These are phyloP conservation scores for Cichlasoma orientale DNA, from an alignment of 2,797 vertebrate species.

Conservation along the genomic window DNA sequence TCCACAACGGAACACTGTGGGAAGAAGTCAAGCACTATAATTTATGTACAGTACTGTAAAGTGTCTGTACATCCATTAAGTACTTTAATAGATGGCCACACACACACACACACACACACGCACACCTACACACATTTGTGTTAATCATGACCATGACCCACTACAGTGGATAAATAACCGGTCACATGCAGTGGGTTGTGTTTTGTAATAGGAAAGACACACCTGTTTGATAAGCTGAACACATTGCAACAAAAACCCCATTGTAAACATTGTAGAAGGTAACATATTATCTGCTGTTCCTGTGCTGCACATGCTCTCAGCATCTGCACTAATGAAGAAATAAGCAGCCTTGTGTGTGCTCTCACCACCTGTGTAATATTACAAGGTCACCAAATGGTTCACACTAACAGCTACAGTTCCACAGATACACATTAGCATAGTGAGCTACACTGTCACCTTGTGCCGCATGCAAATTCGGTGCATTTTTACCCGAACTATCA, in stretches of 20 bases:
- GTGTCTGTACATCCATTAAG: neutral
- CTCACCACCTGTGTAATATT: neutral
- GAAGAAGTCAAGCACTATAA: slow-evolving; percentile 14
- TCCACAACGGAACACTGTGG: slow-evolving; percentile 5
- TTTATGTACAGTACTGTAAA: slow-evolving; percentile 3
- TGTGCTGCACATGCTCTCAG: neutral
- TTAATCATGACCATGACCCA: slow-evolving; percentile 21
- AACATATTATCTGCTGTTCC: neutral
- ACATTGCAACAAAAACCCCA: neutral
- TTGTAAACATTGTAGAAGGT: neutral
- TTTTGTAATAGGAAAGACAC: neutral
- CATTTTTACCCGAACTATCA: neutral
- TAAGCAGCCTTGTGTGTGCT: neutral
- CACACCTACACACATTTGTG: neutral
- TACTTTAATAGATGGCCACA: neutral
- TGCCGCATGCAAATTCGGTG: neutral
- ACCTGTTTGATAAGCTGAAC: neutral
- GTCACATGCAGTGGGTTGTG: neutral
- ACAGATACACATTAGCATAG: neutral
- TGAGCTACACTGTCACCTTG: neutral
- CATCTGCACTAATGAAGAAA: neutral
- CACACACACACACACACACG: neutral
- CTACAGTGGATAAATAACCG: neutral
- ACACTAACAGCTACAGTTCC: neutral
- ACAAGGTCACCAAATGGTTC: neutral